Evolutionary conservation across 1,140 invertebrate genomes (phyloP).

Genomic region (Drosophila kohkoa): DNA sequence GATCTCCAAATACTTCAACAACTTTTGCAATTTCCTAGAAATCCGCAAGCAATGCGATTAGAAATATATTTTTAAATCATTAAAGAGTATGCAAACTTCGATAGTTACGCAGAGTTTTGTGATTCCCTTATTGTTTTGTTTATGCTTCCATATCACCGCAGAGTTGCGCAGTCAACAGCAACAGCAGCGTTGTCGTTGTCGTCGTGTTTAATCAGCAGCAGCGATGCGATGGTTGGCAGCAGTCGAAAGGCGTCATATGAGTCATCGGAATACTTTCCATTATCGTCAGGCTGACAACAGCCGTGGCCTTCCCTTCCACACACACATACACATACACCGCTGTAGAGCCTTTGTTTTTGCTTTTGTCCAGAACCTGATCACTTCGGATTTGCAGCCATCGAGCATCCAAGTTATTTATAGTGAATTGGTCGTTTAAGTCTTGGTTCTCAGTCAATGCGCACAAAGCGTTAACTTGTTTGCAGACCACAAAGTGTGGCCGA

Average conservation of each 20-base stretch:
- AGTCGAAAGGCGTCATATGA: slow-evolving; percentile 25
- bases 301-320: background rate
- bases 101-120: background rate
- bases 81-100: slow-evolving; percentile 16
- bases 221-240: slow-evolving; percentile 14
- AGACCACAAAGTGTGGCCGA: slow-evolving; percentile 10
- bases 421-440: slow-evolving; percentile 42
- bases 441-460: slow-evolving; percentile 10
- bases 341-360: slow-evolving; percentile 53
- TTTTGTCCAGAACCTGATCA: slow-evolving; percentile 54
- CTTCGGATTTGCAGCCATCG: slow-evolving; percentile 3
- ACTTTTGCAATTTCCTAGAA: background rate
- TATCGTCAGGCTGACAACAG: slow-evolving; percentile 32
- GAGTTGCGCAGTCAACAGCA: slow-evolving; percentile 17
- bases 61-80: background rate
- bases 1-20: too few species aligned
- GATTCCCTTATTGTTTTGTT: slow-evolving; percentile 46
- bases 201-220: slow-evolving; percentile 44
- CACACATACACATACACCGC: too few species aligned
- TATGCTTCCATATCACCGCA: slow-evolving; percentile 37
- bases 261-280: slow-evolving; percentile 38
- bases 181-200: slow-evolving; percentile 12
- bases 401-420: slow-evolving; percentile 41
- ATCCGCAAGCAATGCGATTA: background rate
- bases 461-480: slow-evolving; percentile 66